These are phyloP conservation scores for Ursus arctos DNA, from an alignment of 2,113 vertebrate species.

Conservation along the genomic window DNA sequence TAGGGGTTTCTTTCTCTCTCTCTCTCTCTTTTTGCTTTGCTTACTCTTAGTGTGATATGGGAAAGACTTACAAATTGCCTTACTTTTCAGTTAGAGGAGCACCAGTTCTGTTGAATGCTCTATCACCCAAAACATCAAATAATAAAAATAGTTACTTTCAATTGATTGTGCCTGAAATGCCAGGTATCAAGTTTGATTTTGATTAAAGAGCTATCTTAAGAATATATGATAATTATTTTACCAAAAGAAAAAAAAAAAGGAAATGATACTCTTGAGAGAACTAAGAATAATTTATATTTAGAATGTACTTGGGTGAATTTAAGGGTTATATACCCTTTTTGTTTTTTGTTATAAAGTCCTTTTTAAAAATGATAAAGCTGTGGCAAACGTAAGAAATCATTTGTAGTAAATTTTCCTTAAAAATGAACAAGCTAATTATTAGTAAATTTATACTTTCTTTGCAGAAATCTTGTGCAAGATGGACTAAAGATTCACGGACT, in stretches of 20 bases:
- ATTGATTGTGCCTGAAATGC: background rate
- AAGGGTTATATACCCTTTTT: background rate
- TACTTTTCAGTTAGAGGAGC: background rate
- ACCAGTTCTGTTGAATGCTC: background rate
- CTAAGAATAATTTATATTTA: background rate
- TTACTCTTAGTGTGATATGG: background rate
- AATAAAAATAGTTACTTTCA: background rate
- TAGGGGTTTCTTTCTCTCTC: background rate
- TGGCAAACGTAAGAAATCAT: background rate
- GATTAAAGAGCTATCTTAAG: background rate
- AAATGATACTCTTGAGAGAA: background rate
- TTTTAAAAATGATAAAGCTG: background rate
- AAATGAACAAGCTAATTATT: background rate
- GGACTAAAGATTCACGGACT: background rate
- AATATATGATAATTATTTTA: background rate
- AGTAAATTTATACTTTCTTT: background rate
- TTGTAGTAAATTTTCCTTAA: background rate
- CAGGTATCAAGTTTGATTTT: background rate
- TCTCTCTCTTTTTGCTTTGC: background rate
- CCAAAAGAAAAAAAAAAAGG: background rate
- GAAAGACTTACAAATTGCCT: background rate
- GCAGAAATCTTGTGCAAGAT: background rate
- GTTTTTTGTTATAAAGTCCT: background rate
- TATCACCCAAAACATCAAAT: background rate
- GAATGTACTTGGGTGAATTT: background rate